These are phyloP conservation scores for Drosophila tani DNA, from an alignment of 1,140 invertebrate species.

Conservation along the genomic window DNA sequence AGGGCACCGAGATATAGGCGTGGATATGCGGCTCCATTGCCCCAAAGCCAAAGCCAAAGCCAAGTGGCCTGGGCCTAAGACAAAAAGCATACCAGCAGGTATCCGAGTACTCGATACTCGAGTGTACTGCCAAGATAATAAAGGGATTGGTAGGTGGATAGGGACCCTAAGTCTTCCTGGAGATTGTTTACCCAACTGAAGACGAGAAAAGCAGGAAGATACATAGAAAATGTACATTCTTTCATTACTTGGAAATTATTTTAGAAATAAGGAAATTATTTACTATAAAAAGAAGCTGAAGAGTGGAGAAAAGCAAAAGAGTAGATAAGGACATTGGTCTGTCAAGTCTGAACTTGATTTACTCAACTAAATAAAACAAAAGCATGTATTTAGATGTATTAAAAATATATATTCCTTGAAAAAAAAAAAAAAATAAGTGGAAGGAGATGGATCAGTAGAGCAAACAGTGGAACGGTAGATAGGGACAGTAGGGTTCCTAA, in stretches of 20 bases:
- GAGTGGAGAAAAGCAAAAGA: too few species aligned
- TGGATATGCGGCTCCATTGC: conserved; percentile 41
- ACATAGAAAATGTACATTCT: background rate
- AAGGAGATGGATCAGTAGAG: too few species aligned
- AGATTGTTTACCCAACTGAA: background rate
- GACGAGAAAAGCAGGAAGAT: background rate
- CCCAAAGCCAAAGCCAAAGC: conserved; percentile 36
- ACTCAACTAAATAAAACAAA: background rate
- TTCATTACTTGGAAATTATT: background rate
- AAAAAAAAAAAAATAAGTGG: too few species aligned
- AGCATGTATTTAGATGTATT: accelerated
- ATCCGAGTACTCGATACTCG: conserved; percentile 5
- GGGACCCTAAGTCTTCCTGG: background rate
- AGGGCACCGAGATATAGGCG: conserved; percentile 23
- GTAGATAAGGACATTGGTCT: background rate
- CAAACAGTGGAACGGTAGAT: too few species aligned
- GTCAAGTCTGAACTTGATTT: background rate
- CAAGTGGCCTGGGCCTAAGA: conserved; percentile 34
- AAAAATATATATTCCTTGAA: background rate
- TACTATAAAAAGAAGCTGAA: background rate
- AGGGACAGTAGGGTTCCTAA: background rate
- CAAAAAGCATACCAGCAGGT: conserved; percentile 12
- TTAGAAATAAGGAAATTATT: background rate
- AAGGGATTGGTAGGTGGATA: background rate
- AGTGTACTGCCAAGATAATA: conserved; percentile 15